Percentiles rank a stretch among this genome's conserved stretches.
Conservation (phyloP, 2,888 invertebrate species). For the Caradrina clavipalpis region DNA sequence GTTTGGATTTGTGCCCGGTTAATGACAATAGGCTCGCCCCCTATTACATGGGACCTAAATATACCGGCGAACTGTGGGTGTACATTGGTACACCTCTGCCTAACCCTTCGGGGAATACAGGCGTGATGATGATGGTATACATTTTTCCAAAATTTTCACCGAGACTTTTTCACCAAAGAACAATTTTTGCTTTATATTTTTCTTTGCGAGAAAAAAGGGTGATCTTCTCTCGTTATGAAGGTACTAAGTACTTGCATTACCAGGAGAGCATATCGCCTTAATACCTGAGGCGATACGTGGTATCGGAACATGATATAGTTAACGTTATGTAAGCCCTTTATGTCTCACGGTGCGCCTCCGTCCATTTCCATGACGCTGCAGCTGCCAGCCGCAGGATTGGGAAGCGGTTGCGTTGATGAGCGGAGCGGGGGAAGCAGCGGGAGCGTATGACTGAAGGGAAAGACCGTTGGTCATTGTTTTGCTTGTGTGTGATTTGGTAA, state of each 20-base stretch:
- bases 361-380: conserved; percentile 84
- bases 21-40: no score
- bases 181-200: conserved; percentile 41
- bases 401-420: conserved; percentile 31
- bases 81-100: no score
- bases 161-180: conserved; percentile 23
- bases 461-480: neutral
- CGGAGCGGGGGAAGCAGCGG: conserved; percentile 52
- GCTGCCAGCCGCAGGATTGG: conserved; percentile 79
- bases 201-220: conserved; percentile 19
- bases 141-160: conserved; percentile 19
- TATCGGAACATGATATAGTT: conserved; percentile 68
- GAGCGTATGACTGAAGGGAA: neutral
- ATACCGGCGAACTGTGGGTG: no score
- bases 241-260: conserved; percentile 45
- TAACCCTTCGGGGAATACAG: no score
- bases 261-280: conserved; percentile 51
- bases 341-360: conserved; percentile 76
- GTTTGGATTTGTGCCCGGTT: no score
- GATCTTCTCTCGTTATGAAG: neutral
- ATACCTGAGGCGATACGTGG: conserved; percentile 60
- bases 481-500: neutral
- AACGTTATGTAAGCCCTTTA: conserved; percentile 77
- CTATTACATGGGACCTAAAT: no score
- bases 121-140: no score